phyloP scores from a whole-genome alignment of 1,140 invertebrate genomes.

The Drosophila virilis region DNA sequence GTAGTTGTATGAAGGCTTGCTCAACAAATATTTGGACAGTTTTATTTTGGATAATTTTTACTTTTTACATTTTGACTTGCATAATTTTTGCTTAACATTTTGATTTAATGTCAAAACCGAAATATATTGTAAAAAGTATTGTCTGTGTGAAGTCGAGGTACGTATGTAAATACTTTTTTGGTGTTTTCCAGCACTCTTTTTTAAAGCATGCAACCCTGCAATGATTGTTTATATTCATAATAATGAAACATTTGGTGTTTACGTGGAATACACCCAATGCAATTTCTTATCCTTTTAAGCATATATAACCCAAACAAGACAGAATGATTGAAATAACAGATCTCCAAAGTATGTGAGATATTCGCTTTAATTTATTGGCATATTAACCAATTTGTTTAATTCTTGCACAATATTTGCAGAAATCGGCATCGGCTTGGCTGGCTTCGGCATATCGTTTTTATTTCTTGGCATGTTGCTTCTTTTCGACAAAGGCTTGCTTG shows the following conservation, averaged over 20 bases:
- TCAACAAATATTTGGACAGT: too few species aligned
- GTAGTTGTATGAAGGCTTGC: too few species aligned
- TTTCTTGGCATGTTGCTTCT: slow-evolving; percentile 97
- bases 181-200: slow-evolving; percentile 39
- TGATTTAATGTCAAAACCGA: neutral
- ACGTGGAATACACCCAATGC: slow-evolving; percentile 55
- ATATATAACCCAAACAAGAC: slow-evolving; percentile 27
- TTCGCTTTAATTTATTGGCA: slow-evolving; percentile 11
- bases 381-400: slow-evolving; percentile 8
- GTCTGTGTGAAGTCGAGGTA: neutral
- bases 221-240: slow-evolving; percentile 66
- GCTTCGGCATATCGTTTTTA: slow-evolving; percentile 97
- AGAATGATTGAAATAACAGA: slow-evolving; percentile 90
- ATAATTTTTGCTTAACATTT: neutral
- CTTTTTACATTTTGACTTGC: neutral
- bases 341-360: slow-evolving; percentile 88
- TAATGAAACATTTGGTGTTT: slow-evolving; percentile 67
- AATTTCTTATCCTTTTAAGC: slow-evolving; percentile 21
- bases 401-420: slow-evolving; percentile 87
- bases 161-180: slow-evolving; percentile 8
- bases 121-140: neutral
- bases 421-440: slow-evolving; percentile 98
- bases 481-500: slow-evolving; percentile 98
- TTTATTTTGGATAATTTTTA: too few species aligned
- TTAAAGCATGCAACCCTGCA: slow-evolving; percentile 41